Evolutionary conservation across 1,140 invertebrate genomes (phyloP).

Genomic region (Antheraea mylitta): DNA sequence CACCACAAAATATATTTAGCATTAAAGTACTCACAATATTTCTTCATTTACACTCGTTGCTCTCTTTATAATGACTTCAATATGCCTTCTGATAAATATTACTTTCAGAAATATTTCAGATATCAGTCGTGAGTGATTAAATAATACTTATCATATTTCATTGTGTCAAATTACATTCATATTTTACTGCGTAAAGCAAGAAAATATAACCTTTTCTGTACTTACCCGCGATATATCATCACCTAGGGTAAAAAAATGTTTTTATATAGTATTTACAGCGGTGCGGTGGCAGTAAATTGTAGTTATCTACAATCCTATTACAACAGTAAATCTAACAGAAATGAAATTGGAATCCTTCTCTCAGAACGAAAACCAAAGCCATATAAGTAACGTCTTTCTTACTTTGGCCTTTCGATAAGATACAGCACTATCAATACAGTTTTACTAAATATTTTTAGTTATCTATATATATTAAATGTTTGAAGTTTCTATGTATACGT

Average conservation of each 20-base stretch:
- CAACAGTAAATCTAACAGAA: constrained; percentile 5
- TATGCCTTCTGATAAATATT: too few relatives aligned
- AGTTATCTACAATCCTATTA: constrained; percentile 19
- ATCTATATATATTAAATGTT: too few relatives aligned
- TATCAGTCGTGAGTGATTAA: background rate
- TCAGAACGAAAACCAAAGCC: background rate
- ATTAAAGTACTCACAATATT: too few relatives aligned
- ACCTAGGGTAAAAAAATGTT: constrained; percentile 4
- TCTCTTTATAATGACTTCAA: too few relatives aligned
- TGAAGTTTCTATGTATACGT: too few relatives aligned
- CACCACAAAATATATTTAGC: too few relatives aligned
- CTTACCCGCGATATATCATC: constrained; percentile 1
- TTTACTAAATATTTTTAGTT: background rate
- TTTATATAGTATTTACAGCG: constrained; percentile 5
- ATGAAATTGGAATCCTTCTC: constrained; percentile 1
- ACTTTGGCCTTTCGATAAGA: background rate
- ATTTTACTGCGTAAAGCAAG: background rate
- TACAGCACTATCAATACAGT: background rate
- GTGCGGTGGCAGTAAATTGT: constrained; percentile 14
- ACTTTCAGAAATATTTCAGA: too few relatives aligned
- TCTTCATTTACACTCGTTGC: too few relatives aligned
- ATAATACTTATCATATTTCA: background rate
- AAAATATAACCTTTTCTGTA: constrained; percentile 1
- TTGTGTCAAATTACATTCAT: background rate
- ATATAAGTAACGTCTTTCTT: background rate